Evolutionary conservation across 1,140 invertebrate genomes (phyloP), one percentile per base, ranked within the genome.

Genomic region (Ridgeia piscesae): DNA sequence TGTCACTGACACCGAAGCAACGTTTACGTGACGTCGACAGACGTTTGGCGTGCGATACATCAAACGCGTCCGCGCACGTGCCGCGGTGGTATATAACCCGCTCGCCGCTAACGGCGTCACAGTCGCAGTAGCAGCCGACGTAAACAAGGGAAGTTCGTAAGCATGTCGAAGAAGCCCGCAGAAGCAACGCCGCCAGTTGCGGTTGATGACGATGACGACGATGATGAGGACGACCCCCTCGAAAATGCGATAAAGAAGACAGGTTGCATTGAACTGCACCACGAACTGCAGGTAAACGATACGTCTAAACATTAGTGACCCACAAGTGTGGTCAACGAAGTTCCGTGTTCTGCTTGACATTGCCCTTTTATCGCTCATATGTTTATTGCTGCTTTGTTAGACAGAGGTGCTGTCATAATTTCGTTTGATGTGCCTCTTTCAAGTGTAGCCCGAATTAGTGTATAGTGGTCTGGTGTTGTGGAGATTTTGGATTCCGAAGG

Each of bases 221-320:
- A 94, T 4, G 91, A 93, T 89, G 95, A 96, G 35, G 97, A 97
- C 42, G 98, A 98, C 96, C 98, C 97, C 8, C 97, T 98, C 0
- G 98, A 98, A 94, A 96, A 96, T 91, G 98, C 98, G 97, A 95
- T 99, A 21, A 98, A 98, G 93, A 98, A 97, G 96, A 98, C 98
- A 34, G 98, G 98, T n/a, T 99, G 98, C 95, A 96, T 98, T 58
- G 97, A 98, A 94, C 96, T 98, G 92, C 98, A 98, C 96, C 98
- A 98, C 95, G 97, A 98, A 97, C 97, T 98, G 90, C 97, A 98
- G 96, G 98, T 98, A 96, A 95, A n/a, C n/a, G n/a, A n/a, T n/a
- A n/a, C n/a, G n/a, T n/a, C n/a, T n/a, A n/a, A n/a, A 77, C 58
- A 77, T 17, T 77, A 77, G 58, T 21, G 58, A 17, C 58, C 58